Evolutionary conservation across 2,888 invertebrate species (phyloP), one percentile per base, ranked within the genome.

Genomic region (Lochmaea capreae): DNA sequence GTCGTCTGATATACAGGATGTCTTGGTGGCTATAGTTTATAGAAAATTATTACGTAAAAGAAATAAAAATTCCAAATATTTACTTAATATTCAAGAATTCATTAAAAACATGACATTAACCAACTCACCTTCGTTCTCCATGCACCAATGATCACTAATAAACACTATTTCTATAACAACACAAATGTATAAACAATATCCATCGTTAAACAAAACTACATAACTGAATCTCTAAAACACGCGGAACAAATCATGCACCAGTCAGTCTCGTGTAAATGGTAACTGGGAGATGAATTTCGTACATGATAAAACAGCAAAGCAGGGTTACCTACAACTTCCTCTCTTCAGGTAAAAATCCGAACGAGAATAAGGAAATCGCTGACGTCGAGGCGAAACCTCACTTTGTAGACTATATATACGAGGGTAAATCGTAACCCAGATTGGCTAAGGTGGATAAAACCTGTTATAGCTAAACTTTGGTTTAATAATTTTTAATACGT

Each of bases 271-370:
- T 11, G 3, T 46, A 46, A 46, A 14, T 46, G 14, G 3, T n/a
- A 54, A 52, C 52, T 52, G 52, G 52, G 52, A 52, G 14, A 52
- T 52, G 5, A 14, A 52, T 52, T 52, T 54, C 3, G n/a, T 49
- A n/a, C 49, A 8, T 10, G 54, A 18, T 46, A 18, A 18, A 16
- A 54, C 6, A 3, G 49, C n/a, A 49, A 49, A 49, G 12, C 49
- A 5, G 49, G n/a, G 46, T 14, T 52, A n/a, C n/a, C n/a, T n/a
- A 6, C 8, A 18, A 16, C 62, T 63, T 63, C 62, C 62, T 43
- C 43, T 63, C 62, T 39, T 42, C 62, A 63, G 62, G 62, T 63
- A 63, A 63, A 63, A 63, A 63, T 63, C 18, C 39, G 10, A 59
- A 2, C 59, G 59, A 33, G 33, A 5, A 14, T 59, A 12, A 63